These are phyloP conservation scores for Bombus ignitus DNA, from an alignment of 1,140 invertebrate species.

Conservation along the genomic window DNA sequence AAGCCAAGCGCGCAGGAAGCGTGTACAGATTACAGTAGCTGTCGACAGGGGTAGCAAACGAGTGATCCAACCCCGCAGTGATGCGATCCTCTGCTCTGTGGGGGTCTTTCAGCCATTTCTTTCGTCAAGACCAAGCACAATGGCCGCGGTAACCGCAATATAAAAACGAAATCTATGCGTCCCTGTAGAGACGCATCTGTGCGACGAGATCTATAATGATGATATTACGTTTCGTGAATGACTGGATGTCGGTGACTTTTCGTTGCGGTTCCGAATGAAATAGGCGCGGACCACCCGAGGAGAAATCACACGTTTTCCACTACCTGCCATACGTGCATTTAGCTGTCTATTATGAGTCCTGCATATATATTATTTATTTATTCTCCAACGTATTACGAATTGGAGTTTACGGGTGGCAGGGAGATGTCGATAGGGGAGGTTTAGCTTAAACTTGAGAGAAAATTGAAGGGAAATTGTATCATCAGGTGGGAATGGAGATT, in stretches of 20 bases:
- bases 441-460: background rate
- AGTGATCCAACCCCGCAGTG: constrained; percentile 31
- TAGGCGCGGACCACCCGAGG: constrained; percentile 49
- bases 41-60: constrained; percentile 58
- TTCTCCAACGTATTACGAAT: constrained; percentile 23
- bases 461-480: background rate
- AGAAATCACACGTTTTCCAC: constrained; percentile 25
- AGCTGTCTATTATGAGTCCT: constrained; percentile 13
- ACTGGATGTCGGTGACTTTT: constrained; percentile 6
- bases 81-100: constrained; percentile 32
- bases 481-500: too few species aligned
- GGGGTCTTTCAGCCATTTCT: constrained; percentile 40
- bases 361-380: background rate
- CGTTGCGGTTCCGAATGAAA: constrained; percentile 43
- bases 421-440: background rate
- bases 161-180: constrained; percentile 44
- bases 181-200: constrained; percentile 53
- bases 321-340: constrained; percentile 58
- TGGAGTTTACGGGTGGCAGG: background rate
- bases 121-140: constrained; percentile 41
- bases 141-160: constrained; percentile 54
- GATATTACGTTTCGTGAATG: constrained; percentile 54
- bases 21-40: constrained; percentile 59
- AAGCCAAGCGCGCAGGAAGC: constrained; percentile 1
- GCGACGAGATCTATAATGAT: constrained; percentile 53